Percentiles rank a stretch among this genome's conserved stretches.
phyloP scores from a whole-genome alignment of 2,113 vertebrate genomes.

The Sphaerodactylus townsendi region DNA sequence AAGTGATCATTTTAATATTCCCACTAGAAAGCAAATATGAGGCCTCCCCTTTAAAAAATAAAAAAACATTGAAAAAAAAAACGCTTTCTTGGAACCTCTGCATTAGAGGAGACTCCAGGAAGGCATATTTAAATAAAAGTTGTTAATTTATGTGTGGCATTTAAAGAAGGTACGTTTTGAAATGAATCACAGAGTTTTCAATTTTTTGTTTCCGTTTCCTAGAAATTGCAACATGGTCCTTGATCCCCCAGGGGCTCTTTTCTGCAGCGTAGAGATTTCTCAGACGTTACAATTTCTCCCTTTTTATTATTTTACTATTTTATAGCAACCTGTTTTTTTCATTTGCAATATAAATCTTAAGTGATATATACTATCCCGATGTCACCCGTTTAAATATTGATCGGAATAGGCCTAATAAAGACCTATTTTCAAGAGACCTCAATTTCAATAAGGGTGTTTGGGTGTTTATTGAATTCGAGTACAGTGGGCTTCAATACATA shows the following conservation, averaged over 20 bases:
- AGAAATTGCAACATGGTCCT: constrained; percentile 50
- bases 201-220: constrained; percentile 57
- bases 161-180: constrained; percentile 58
- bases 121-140: constrained; percentile 60
- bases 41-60: constrained; percentile 8
- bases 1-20: constrained; percentile 11
- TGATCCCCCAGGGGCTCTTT: constrained; percentile 54
- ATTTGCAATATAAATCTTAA: constrained; percentile 55
- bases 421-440: not conserved
- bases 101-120: constrained; percentile 50
- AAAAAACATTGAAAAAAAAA: not conserved
- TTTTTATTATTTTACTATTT: constrained; percentile 51
- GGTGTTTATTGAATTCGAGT: not conserved
- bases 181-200: constrained; percentile 54
- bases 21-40: constrained; percentile 34
- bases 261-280: constrained; percentile 63
- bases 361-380: not conserved
- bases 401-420: not conserved
- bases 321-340: constrained; percentile 38
- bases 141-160: constrained; percentile 51
- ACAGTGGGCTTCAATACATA: not conserved
- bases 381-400: not conserved
- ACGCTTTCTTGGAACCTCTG: not conserved
- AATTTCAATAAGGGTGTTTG: not conserved
- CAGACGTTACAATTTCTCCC: constrained; percentile 41